phyloP scores from a whole-genome alignment of 2,888 invertebrate genomes.

The Lymantria monacha region DNA sequence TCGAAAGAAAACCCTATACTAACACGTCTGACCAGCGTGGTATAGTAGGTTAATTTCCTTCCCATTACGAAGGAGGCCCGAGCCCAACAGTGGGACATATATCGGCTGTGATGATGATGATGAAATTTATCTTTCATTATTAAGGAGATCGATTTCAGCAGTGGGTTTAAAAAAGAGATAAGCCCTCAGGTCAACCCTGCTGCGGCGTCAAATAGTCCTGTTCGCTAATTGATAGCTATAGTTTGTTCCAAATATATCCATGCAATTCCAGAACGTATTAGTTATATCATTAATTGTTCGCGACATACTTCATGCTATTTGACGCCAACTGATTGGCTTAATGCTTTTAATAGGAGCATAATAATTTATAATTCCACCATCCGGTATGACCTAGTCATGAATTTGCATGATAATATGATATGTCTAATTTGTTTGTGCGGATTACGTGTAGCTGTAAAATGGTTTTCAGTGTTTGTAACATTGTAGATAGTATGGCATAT shows the following conservation, averaged over 20 bases:
- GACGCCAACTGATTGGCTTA: slow-evolving; percentile 35
- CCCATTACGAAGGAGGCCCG: too few relatives aligned
- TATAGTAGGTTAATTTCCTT: too few relatives aligned
- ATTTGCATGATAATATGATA: slow-evolving; percentile 23
- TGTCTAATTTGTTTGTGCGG: not conserved
- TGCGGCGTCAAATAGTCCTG: too few relatives aligned
- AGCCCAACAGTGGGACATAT: too few relatives aligned
- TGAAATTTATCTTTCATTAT: too few relatives aligned
- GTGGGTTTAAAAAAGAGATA: too few relatives aligned
- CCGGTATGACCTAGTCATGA: slow-evolving; percentile 36
- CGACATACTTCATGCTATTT: slow-evolving; percentile 13
- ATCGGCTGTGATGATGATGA: too few relatives aligned
- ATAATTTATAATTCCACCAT: slow-evolving; percentile 45
- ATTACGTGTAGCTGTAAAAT: not conserved
- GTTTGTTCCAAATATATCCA: not conserved
- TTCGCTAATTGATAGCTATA: not conserved
- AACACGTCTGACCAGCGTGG: too few relatives aligned
- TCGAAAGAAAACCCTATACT: too few relatives aligned
- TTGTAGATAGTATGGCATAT: too few relatives aligned
- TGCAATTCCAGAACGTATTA: not conserved
- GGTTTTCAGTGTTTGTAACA: not conserved
- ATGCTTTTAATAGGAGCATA: slow-evolving; percentile 40
- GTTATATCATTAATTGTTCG: slow-evolving; percentile 9
- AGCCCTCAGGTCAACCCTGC: too few relatives aligned
- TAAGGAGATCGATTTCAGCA: too few relatives aligned